A percentile compares a stretch with the other conserved stretches of the same genome.
These are phyloP conservation scores for Aspidiotus destructor DNA, from an alignment of 2,888 invertebrate genomes.

Conservation along the genomic window DNA sequence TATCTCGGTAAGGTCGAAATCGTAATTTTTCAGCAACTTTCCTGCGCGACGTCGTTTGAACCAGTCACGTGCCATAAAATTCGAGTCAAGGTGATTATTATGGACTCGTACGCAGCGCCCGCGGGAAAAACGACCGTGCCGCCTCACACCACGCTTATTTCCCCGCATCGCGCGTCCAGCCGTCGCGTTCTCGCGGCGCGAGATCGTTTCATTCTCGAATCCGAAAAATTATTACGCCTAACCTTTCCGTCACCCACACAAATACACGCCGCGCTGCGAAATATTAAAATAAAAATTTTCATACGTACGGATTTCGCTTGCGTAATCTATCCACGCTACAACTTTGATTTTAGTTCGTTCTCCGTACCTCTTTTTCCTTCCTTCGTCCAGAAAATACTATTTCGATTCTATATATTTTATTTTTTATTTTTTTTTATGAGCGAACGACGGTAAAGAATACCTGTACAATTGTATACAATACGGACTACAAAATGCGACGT, in stretches of 20 bases:
- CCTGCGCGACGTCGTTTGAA: not conserved
- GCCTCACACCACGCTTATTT: not conserved
- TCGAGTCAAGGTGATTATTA: not conserved
- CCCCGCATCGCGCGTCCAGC: not conserved
- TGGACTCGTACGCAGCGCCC: not conserved
- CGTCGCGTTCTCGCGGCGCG: too few relatives aligned
- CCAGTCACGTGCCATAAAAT: constrained; percentile 4
- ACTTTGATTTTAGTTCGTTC: not conserved
- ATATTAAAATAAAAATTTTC: not conserved
- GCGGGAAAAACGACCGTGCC: not conserved
- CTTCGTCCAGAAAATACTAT: too few relatives aligned
- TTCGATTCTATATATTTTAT: too few relatives aligned
- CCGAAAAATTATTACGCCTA: not conserved
- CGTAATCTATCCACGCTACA: too few relatives aligned
- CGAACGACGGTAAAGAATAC: too few relatives aligned
- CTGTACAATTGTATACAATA: not conserved
- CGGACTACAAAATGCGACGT: not conserved
- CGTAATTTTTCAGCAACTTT: too few relatives aligned
- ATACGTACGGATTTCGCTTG: not conserved
- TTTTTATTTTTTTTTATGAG: too few relatives aligned
- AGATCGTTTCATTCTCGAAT: not conserved
- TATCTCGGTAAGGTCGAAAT: too few relatives aligned
- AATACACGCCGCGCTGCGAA: not conserved
- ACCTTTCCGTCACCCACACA: constrained; percentile 2
- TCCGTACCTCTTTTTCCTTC: not conserved